Evolutionary conservation across 2,797 vertebrate genomes (phyloP).

Genomic region (Oryzias sinensis): DNA sequence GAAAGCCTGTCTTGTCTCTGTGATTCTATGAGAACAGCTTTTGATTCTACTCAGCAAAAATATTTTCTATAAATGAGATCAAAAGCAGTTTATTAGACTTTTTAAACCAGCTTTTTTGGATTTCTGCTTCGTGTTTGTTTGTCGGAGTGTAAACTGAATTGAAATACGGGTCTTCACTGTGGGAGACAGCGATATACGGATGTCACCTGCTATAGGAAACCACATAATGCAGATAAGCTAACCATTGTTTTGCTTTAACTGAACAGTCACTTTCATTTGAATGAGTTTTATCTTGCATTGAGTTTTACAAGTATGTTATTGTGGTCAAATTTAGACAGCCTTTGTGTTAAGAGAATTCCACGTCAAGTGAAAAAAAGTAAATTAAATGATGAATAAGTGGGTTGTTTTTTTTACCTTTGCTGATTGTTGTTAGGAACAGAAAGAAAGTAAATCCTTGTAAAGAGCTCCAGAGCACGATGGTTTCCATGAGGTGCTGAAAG

Average conservation of each 20-base stretch:
- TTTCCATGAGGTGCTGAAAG: constrained; percentile 50
- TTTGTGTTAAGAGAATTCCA: too few relatives aligned
- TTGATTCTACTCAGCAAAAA: too few relatives aligned
- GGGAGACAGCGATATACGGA: neutral
- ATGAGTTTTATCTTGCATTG: neutral
- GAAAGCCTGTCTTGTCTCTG: too few relatives aligned
- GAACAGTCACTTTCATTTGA: constrained; percentile 4
- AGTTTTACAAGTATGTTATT: neutral
- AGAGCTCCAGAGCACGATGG: constrained; percentile 19
- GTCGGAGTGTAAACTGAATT: too few relatives aligned
- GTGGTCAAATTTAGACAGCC: neutral
- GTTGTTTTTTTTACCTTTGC: constrained; percentile 47
- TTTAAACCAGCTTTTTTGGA: too few relatives aligned
- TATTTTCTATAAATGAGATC: too few relatives aligned
- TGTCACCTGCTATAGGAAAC: constrained; percentile 37
- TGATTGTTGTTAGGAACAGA: constrained; percentile 23
- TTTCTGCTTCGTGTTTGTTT: too few relatives aligned
- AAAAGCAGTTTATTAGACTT: too few relatives aligned
- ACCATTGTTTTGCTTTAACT: constrained; percentile 37
- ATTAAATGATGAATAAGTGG: rapidly evolving
- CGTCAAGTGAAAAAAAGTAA: neutral
- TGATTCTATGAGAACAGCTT: too few relatives aligned
- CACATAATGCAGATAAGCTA: constrained; percentile 56
- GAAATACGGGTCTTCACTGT: neutral
- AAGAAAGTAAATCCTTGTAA: constrained; percentile 32